These are phyloP conservation scores for Asteroscopus sphinx DNA, from an alignment of 2,888 invertebrate species.

Conservation along the genomic window DNA sequence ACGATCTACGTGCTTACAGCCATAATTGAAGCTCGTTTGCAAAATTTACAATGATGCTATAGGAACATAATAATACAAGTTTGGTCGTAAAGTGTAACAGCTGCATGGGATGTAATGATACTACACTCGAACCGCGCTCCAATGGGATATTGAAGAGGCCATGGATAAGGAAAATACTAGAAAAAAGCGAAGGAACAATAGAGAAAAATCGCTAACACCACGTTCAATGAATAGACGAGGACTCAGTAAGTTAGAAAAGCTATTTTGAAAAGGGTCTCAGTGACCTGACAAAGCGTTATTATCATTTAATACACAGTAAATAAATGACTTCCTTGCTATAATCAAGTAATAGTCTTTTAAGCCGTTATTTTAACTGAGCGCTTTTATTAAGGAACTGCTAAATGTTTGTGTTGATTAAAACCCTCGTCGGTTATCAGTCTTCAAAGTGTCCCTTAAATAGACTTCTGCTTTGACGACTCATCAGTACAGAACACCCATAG, in stretches of 20 bases:
- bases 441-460: conserved; percentile 47
- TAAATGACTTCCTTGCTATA: conserved; percentile 53
- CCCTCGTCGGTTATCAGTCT: conserved; percentile 46
- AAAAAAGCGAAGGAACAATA: conserved; percentile 68
- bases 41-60: conserved; percentile 79
- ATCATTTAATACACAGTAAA: conserved; percentile 70
- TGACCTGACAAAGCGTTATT: conserved; percentile 70
- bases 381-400: conserved; percentile 44
- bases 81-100: conserved; percentile 85
- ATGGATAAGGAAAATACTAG: conserved; percentile 71
- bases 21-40: conserved; percentile 72
- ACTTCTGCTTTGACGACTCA: conserved; percentile 37
- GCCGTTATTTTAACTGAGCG: conserved; percentile 44
- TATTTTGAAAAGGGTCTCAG: conserved; percentile 70
- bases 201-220: conserved; percentile 68
- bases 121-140: conserved; percentile 69
- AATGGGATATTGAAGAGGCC: conserved; percentile 77
- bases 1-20: conserved; percentile 51
- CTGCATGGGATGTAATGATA: conserved; percentile 83
- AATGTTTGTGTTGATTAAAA: conserved; percentile 58
- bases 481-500: too few relatives aligned
- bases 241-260: conserved; percentile 61
- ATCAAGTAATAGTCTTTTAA: conserved; percentile 40
- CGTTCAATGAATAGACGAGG: conserved; percentile 70
- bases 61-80: conserved; percentile 84